These are phyloP conservation scores for Rhyacichthys aspro DNA, from an alignment of 2,797 vertebrate species.

Conservation along the genomic window DNA sequence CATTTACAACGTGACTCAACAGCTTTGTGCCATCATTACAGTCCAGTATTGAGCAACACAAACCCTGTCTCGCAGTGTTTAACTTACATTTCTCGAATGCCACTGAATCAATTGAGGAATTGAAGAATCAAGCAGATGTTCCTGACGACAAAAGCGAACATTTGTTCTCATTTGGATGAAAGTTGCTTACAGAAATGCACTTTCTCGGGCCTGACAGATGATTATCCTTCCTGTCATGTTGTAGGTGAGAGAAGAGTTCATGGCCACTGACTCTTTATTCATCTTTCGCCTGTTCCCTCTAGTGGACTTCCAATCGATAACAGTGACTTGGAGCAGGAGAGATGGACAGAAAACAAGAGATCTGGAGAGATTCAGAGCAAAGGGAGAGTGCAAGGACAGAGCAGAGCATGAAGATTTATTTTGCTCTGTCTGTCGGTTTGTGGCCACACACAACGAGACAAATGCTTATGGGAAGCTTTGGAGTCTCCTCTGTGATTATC, in stretches of 20 bases:
- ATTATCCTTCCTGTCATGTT: constrained; percentile 67
- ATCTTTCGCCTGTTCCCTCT: constrained; percentile 69
- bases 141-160: constrained; percentile 5
- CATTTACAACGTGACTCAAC: no score
- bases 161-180: constrained; percentile 36
- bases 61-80: not conserved
- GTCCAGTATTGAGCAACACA: not conserved
- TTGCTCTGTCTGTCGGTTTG: constrained; percentile 61
- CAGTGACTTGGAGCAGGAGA: constrained; percentile 62
- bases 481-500: constrained; percentile 59
- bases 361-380: constrained; percentile 36
- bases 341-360: constrained; percentile 67
- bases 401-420: constrained; percentile 68
- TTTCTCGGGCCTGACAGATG: constrained; percentile 56
- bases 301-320: constrained; percentile 76
- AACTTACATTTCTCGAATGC: constrained; percentile 7
- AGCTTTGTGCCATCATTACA: not conserved
- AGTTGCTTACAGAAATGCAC: constrained; percentile 34
- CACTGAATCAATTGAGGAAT: not conserved
- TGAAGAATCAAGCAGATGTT: not conserved
- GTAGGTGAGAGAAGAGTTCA: constrained; percentile 69
- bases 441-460: constrained; percentile 65
- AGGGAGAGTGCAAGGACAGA: constrained; percentile 59
- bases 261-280: constrained; percentile 76
- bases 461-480: constrained; percentile 61